Evolutionary conservation across 2,113 vertebrate genomes (phyloP).

Genomic region (Lepus europaeus): DNA sequence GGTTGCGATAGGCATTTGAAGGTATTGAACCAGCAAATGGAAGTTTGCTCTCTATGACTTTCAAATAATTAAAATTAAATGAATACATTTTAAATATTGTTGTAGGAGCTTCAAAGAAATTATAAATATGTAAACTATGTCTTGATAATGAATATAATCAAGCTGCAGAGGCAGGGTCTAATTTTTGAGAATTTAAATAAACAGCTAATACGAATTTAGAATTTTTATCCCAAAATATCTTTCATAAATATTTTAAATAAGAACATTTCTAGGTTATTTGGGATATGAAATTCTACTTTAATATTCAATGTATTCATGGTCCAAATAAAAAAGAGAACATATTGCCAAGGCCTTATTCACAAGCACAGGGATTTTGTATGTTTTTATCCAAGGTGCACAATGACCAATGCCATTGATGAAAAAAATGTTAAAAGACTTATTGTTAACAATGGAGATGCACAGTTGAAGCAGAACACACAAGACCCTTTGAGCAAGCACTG

Average conservation of each 20-base stretch:
- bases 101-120: background rate
- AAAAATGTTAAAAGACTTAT: background rate
- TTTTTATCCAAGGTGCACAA: background rate
- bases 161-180: background rate
- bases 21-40: no score
- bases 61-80: no score
- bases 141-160: background rate
- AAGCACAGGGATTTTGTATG: background rate
- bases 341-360: background rate
- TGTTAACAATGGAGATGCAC: background rate
- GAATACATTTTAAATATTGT: no score
- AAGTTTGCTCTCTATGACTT: no score
- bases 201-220: background rate
- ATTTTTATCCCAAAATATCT: constrained; percentile 4
- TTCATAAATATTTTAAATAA: background rate
- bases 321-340: background rate
- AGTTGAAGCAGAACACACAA: background rate
- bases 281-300: background rate
- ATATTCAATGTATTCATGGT: background rate
- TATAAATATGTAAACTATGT: background rate
- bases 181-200: background rate
- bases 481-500: background rate
- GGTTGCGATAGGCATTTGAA: no score
- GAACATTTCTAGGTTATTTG: background rate
- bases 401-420: background rate